A percentile compares a stretch with the other conserved stretches of the same genome.
Conservation (phyloP, 2,797 vertebrate genomes). For the Varecia variegata region DNA sequence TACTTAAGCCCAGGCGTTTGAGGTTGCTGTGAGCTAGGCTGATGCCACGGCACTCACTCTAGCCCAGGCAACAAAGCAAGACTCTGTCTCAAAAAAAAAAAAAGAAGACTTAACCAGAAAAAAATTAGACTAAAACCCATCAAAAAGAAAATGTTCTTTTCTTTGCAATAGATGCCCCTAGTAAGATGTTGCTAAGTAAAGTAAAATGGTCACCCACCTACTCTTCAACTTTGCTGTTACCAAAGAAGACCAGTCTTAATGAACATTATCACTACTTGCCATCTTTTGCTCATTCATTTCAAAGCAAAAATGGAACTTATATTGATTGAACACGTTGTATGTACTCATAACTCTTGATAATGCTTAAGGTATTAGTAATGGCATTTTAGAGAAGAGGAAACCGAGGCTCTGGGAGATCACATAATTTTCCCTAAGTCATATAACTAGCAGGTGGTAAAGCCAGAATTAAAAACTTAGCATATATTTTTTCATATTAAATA, state of each 20-base stretch:
- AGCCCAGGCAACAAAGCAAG: too few species aligned
- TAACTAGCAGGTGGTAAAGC: not conserved
- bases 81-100: too few species aligned
- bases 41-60: too few species aligned
- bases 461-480: not conserved
- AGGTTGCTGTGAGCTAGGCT: too few species aligned
- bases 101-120: not conserved
- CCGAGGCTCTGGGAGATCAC: not conserved
- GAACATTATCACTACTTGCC: not conserved
- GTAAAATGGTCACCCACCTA: not conserved
- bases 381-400: conserved; percentile 2
- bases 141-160: not conserved
- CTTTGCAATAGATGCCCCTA: not conserved
- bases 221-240: not conserved
- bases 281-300: not conserved
- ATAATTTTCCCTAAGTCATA: not conserved
- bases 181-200: not conserved
- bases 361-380: not conserved
- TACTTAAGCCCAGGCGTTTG: too few species aligned
- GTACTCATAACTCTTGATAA: not conserved
- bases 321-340: not conserved
- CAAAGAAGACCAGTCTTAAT: not conserved
- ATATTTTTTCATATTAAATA: not conserved
- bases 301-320: conserved; percentile 16
- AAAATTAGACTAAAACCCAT: not conserved